phyloP scores from a whole-genome alignment of 2,888 invertebrate genomes.

The Nymphalis polychloros region DNA sequence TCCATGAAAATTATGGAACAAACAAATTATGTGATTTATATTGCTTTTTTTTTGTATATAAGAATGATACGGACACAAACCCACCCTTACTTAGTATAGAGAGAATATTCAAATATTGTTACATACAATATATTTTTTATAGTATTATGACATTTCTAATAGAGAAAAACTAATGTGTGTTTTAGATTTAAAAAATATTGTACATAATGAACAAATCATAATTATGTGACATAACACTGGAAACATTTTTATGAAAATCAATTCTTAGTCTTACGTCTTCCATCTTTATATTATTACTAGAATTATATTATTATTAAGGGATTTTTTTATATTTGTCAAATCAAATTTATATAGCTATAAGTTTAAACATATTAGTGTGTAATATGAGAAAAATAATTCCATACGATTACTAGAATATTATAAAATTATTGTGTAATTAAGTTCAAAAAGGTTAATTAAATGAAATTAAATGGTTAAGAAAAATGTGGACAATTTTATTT shows the following conservation, averaged over 20 bases:
- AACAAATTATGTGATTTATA: conserved; percentile 33
- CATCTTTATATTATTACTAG: conserved; percentile 14
- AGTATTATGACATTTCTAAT: conserved; percentile 30
- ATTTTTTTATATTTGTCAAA: not conserved
- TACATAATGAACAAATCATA: not conserved
- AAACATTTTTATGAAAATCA: conserved; percentile 11
- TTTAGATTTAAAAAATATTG: conserved; percentile 13
- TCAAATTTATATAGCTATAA: conserved; percentile 2
- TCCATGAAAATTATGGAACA: conserved; percentile 29
- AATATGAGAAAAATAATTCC: not conserved
- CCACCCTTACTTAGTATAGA: conserved; percentile 72
- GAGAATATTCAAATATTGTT: conserved; percentile 35
- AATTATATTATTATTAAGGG: conserved; percentile 1
- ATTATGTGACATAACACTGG: conserved; percentile 8
- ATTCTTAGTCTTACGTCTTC: conserved; percentile 38
- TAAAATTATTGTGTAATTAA: not conserved
- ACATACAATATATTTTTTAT: conserved; percentile 34
- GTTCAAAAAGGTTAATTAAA: conserved; percentile 30
- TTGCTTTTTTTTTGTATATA: conserved; percentile 53
- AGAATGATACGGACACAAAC: conserved; percentile 73
- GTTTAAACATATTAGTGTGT: not conserved
- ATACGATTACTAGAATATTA: not conserved
- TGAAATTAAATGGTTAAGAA: conserved; percentile 30
- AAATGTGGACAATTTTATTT: conserved; percentile 33
- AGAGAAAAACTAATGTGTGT: conserved; percentile 11